A percentile compares a stretch with the other conserved stretches of the same genome.
phyloP scores from a whole-genome alignment of 2,888 invertebrate species.

The Galeopsomyia nigrocyanea region DNA sequence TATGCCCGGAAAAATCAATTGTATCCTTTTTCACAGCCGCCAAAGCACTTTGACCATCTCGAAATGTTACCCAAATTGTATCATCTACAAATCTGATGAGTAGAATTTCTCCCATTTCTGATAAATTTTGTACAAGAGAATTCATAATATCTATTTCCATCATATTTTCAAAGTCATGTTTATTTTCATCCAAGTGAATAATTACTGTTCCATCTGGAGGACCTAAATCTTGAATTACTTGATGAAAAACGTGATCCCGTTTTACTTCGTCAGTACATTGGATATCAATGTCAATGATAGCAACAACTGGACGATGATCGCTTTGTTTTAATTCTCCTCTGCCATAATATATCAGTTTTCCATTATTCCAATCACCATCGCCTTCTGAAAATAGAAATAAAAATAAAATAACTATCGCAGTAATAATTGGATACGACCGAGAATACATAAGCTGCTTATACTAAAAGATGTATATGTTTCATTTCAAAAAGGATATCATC shows the following conservation, averaged over 20 bases:
- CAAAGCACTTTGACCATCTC: constrained; percentile 90
- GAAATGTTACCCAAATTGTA: constrained; percentile 92
- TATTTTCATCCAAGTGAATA: constrained; percentile 74
- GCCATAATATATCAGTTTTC: constrained; percentile 89
- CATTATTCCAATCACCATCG: constrained; percentile 78
- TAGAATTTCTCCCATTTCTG: constrained; percentile 90
- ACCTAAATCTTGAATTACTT: constrained; percentile 88
- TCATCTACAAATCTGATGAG: constrained; percentile 91
- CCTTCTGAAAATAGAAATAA: constrained; percentile 21
- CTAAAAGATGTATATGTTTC: too few species aligned
- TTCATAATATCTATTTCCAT: constrained; percentile 88
- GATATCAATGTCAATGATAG: constrained; percentile 90
- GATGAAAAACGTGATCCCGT: constrained; percentile 85
- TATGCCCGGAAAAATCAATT: constrained; percentile 75
- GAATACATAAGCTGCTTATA: too few species aligned
- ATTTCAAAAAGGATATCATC: too few species aligned
- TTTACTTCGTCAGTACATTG: constrained; percentile 83
- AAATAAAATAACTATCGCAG: background rate
- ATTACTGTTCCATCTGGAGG: constrained; percentile 96
- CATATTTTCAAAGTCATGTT: constrained; percentile 72
- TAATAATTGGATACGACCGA: too few species aligned
- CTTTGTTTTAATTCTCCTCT: constrained; percentile 96
- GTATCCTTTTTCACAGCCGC: constrained; percentile 75
- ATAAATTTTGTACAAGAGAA: constrained; percentile 83
- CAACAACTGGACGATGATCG: constrained; percentile 96